Conservation (phyloP, 1,140 invertebrate genomes). For the Anastatus disparis region DNA sequence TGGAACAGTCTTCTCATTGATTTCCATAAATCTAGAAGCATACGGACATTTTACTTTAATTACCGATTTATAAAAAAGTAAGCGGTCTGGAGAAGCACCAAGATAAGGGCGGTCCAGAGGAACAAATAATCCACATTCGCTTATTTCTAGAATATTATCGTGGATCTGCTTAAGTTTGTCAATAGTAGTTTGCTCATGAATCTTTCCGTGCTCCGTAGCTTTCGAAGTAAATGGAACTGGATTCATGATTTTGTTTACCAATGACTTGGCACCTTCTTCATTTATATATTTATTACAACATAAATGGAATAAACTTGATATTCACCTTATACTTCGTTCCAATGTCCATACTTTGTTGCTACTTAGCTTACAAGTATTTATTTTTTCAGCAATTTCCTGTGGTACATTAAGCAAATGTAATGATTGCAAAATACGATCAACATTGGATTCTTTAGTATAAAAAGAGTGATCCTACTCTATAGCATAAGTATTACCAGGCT, state of each 20-base stretch:
- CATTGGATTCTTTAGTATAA: not conserved
- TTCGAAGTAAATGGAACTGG: not conserved
- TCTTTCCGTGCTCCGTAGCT: slow-evolving; percentile 8
- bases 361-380: not conserved
- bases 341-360: not conserved
- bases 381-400: too few species aligned
- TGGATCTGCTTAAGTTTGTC: not conserved
- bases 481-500: not conserved
- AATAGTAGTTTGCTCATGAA: not conserved
- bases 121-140: slow-evolving; percentile 15
- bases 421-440: not conserved
- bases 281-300: not conserved
- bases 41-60: slow-evolving; percentile 12
- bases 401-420: too few species aligned
- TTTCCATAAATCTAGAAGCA: not conserved
- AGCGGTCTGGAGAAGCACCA: slow-evolving; percentile 6
- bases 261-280: not conserved
- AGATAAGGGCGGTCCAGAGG: slow-evolving; percentile 6
- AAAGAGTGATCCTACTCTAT: slow-evolving; percentile 4
- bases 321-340: not conserved
- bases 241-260: slow-evolving; percentile 5
- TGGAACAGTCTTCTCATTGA: not conserved
- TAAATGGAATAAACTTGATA: not conserved
- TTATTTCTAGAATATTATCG: slow-evolving; percentile 9
- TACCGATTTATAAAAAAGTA: not conserved